Percentiles rank a stretch among this genome's conserved stretches.
phyloP scores from a whole-genome alignment of 2,888 invertebrate genomes.

The Athrips mouffetella region DNA sequence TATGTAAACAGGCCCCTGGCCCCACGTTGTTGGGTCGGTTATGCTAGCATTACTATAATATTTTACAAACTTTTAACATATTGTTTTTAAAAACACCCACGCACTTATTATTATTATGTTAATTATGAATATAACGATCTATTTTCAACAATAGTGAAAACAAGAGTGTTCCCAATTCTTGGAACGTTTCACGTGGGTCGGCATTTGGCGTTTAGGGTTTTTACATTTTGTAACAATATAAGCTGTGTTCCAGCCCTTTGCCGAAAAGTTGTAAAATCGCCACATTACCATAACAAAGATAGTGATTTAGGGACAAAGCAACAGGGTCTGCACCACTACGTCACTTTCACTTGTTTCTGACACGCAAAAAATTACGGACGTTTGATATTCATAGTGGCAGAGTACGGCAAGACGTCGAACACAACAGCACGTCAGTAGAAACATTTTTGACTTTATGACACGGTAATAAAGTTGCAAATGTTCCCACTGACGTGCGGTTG shows the following conservation, averaged over 20 bases:
- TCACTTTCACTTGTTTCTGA: constrained; percentile 66
- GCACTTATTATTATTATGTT: neutral
- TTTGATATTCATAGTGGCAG: constrained; percentile 37
- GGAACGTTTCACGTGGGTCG: constrained; percentile 57
- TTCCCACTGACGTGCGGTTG: too few relatives aligned
- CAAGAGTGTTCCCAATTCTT: constrained; percentile 49
- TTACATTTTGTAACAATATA: constrained; percentile 49
- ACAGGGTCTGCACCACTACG: constrained; percentile 43
- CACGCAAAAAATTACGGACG: constrained; percentile 36
- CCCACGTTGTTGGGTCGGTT: too few relatives aligned
- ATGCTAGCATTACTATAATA: too few relatives aligned
- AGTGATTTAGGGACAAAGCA: constrained; percentile 61
- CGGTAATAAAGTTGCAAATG: too few relatives aligned
- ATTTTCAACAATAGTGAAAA: constrained; percentile 28
- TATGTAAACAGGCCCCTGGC: too few relatives aligned
- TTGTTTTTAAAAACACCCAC: too few relatives aligned
- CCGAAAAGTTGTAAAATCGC: constrained; percentile 67
- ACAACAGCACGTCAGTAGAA: too few relatives aligned
- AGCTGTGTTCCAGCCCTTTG: constrained; percentile 50
- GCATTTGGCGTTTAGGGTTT: constrained; percentile 5
- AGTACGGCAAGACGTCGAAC: too few relatives aligned
- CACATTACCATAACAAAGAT: constrained; percentile 73
- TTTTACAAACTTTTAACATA: neutral
- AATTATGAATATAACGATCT: constrained; percentile 27
- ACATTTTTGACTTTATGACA: too few relatives aligned